Evolutionary conservation across 1,140 invertebrate genomes (phyloP), one percentile per base, ranked within the genome.

Genomic region (Olivierus martensii): DNA sequence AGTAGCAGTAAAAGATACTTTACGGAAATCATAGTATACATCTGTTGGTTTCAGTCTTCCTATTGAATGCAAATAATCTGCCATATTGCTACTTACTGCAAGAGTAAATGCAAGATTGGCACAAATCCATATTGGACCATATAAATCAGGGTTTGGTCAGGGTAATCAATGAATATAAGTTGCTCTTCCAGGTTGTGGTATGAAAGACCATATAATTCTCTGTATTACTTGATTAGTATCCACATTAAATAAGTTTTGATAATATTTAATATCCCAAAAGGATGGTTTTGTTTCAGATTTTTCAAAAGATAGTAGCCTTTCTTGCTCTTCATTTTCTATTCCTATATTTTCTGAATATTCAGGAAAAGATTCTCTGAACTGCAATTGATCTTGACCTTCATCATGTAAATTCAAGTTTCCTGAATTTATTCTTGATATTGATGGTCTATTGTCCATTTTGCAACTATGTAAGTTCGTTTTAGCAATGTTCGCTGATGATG

Each of bases 51-150:
- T 69, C 11, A 53, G 61, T 4, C 67, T 64, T 0, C 77, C 76
- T 44, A 80, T 75, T 55, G 85, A 28, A 28, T 28, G 82, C 19
- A 93, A 71, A 69, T 95, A 97, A 69, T 83, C 85, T 0, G 87
- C 81, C 52, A 98, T 74, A 68, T 98, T 97, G 39, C 90, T 91
- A 69, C 84, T 87, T 28, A 98, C 89, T 3, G 87, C 92, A 64
- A 92, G 92, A 3, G 87, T 82, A 66, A 96, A 95, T 55, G 92
- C 79, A 63, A 97, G 68, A 3, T 92, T 96, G 4, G 87, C 75
- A 61, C 87, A 86, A 55, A 96, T 86, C 93, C 93, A 97, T 67
- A 97, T 88, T 15, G 93, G 93, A 0, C 92, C 93, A 73, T 97
- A 97, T 0, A 97, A 69, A 72, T 98, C 93, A 7, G 93, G 92